A percentile compares a stretch with the other conserved stretches of the same genome.
These are phyloP conservation scores for Abscondita cerata DNA, from an alignment of 2,888 invertebrate genomes.

Conservation along the genomic window DNA sequence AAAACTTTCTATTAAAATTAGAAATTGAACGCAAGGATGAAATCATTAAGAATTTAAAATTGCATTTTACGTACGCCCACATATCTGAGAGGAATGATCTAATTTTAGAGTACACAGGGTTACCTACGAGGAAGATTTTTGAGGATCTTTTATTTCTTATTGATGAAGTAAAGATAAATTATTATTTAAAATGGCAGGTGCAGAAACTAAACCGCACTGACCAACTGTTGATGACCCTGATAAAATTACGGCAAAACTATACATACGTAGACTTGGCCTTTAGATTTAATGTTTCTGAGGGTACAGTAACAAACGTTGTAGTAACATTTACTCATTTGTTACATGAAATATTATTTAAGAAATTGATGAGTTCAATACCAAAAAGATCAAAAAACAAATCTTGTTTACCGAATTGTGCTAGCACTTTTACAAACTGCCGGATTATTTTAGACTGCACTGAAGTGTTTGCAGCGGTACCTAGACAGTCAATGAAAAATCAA, in stretches of 20 bases:
- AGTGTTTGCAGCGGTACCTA: slow-evolving; percentile 31
- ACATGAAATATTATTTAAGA: slow-evolving; percentile 2
- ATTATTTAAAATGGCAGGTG: slow-evolving; percentile 4
- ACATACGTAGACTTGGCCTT: not conserved
- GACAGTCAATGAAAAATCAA: slow-evolving; percentile 31
- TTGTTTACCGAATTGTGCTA: slow-evolving; percentile 1
- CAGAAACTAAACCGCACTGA: not conserved
- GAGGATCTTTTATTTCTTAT: not conserved
- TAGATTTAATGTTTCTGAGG: slow-evolving; percentile 8
- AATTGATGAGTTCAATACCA: not conserved
- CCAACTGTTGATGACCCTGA: not conserved
- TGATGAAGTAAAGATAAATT: not conserved
- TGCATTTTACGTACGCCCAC: slow-evolving; percentile 1
- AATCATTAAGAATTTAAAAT: not conserved
- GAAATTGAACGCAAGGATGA: not conserved
- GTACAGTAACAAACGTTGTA: slow-evolving; percentile 2
- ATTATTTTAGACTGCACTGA: slow-evolving; percentile 5
- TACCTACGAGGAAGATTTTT: slow-evolving; percentile 1
- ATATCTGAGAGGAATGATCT: not conserved
- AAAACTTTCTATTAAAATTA: not conserved
- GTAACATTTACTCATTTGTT: not conserved
- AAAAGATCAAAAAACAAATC: not conserved
- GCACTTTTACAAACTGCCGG: slow-evolving; percentile 1
- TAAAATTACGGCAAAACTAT: not conserved
- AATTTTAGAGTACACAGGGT: not conserved